phyloP scores from a whole-genome alignment of 2,888 invertebrate species.

The Amiota minor region DNA sequence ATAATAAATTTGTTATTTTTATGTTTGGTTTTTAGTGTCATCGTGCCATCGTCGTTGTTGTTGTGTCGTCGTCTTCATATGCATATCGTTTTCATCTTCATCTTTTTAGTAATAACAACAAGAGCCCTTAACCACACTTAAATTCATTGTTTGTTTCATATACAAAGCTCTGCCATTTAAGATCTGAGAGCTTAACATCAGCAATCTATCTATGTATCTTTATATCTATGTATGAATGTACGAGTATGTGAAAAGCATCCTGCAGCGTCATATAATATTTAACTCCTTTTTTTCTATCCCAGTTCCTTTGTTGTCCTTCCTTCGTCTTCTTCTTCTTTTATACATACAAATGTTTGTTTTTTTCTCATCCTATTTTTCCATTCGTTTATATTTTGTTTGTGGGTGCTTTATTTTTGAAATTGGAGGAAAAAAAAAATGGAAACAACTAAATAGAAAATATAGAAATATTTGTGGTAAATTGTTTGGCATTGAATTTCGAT shows the following conservation, averaged over 20 bases:
- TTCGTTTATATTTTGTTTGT: background rate
- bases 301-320: slow-evolving; percentile 3
- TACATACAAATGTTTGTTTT: slow-evolving; percentile 22
- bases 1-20: slow-evolving; percentile 32
- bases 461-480: slow-evolving; percentile 20
- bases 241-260: background rate
- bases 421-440: background rate
- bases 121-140: background rate
- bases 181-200: too few relatives aligned
- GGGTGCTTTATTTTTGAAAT: background rate
- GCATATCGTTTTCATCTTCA: too few relatives aligned
- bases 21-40: slow-evolving; percentile 26
- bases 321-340: background rate
- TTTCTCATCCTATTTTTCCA: background rate
- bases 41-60: background rate
- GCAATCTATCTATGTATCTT: too few relatives aligned
- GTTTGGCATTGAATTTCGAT: slow-evolving; percentile 29
- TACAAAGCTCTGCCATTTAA: too few relatives aligned
- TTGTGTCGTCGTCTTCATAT: too few relatives aligned
- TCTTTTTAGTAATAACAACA: too few relatives aligned
- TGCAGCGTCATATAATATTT: background rate
- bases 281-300: too few relatives aligned
- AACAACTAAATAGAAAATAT: background rate
- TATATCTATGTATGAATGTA: background rate
- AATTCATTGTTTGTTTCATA: background rate